phyloP scores from a whole-genome alignment of 2,888 invertebrate genomes.

The Eubasilissa splendida region DNA sequence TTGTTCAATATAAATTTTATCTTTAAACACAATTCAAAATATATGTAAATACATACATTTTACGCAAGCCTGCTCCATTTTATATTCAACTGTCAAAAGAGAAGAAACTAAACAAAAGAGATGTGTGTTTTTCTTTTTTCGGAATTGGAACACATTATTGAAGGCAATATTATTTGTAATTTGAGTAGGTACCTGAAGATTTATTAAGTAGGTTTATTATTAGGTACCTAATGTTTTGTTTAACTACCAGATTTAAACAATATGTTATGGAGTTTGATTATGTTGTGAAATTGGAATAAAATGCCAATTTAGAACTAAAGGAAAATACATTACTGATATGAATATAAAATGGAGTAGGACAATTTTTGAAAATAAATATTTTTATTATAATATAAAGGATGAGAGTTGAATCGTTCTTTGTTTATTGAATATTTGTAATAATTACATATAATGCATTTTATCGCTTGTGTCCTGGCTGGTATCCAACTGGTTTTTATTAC shows the following conservation, averaged over 20 bases:
- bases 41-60: slow-evolving; percentile 28
- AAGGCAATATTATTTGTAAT: too few species aligned
- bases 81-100: not conserved
- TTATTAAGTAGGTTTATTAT: too few species aligned
- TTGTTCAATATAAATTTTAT: slow-evolving; percentile 21
- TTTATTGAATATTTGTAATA: slow-evolving; percentile 31
- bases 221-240: too few species aligned
- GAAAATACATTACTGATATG: too few species aligned
- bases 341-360: slow-evolving; percentile 14
- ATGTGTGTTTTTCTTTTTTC: too few species aligned
- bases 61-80: not conserved
- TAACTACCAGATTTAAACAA: too few species aligned
- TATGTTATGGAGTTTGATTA: too few species aligned
- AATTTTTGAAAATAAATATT: slow-evolving; percentile 25
- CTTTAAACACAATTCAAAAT: slow-evolving; percentile 26
- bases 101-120: too few species aligned
- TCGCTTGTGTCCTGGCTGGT: slow-evolving; percentile 3
- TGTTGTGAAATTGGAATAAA: too few species aligned
- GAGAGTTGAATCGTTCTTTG: slow-evolving; percentile 13
- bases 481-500: not conserved
- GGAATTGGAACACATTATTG: too few species aligned
- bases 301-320: too few species aligned
- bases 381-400: slow-evolving; percentile 23
- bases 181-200: too few species aligned
- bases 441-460: not conserved